Evolutionary conservation across 2,797 vertebrate genomes (phyloP).

Genomic region (Balearica regulorum): DNA sequence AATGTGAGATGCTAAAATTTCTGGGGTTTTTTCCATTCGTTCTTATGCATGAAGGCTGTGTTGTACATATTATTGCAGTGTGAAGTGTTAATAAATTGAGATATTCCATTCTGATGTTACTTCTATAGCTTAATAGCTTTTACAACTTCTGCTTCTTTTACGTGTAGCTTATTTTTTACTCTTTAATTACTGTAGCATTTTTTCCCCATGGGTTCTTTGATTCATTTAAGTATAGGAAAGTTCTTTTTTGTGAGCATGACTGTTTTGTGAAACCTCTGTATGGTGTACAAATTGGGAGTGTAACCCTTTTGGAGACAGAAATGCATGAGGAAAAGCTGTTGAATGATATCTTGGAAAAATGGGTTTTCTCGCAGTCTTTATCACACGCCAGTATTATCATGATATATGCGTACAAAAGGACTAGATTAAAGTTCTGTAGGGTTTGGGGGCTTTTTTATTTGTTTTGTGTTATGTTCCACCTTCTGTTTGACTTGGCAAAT

Average conservation of each 20-base stretch:
- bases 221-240: background rate
- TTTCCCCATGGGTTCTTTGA: background rate
- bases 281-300: background rate
- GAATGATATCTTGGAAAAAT: background rate
- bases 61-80: background rate
- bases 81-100: background rate
- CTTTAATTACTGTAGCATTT: background rate
- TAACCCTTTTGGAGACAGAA: background rate
- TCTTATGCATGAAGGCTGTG: background rate
- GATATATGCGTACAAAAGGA: background rate
- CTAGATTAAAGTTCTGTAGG: background rate
- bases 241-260: background rate
- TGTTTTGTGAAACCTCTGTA: background rate
- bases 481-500: background rate
- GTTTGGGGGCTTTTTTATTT: background rate
- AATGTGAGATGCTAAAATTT: background rate
- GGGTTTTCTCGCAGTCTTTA: background rate
- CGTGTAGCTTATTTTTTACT: background rate
- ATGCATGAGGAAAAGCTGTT: background rate
- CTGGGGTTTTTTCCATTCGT: background rate
- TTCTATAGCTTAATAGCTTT: background rate
- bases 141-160: background rate
- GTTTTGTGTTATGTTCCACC: background rate
- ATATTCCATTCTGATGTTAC: background rate
- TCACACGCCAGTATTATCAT: rapidly evolving